Evolutionary conservation across 2,888 invertebrate genomes (phyloP), one percentile per base, ranked within the genome.

Genomic region (Rhagium mordax): DNA sequence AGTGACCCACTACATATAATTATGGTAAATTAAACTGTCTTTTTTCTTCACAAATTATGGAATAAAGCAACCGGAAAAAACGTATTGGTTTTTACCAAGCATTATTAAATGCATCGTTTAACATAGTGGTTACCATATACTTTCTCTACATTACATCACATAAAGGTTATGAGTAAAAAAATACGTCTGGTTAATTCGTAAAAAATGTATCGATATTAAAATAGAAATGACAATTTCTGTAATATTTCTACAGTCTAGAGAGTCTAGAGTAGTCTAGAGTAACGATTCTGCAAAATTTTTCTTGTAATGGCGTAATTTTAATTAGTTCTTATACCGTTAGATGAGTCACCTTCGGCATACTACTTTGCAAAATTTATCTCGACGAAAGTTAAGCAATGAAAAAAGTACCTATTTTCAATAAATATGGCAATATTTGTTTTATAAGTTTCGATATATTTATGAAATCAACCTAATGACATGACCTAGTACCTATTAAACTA

Each of bases 81-180:
- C 51, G 0, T 51, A 5, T 4, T 18, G 16, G 20, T 51, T 51
- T 51, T 51, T 51, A 51, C 18, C 18, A 51, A 8, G 10, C 8
- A 18, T 20, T 51, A 51, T 51, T 51, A 51, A 51, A 51, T 51
- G 51, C 51, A 51, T 51, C 51, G 10, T 20, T 51, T 51, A 51
- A 51, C 20, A 20, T 66, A 66, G 33, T 49, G 53, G 16, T 51
- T 64, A 51, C 6, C 16, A 5, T 67, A 16, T 20, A 67, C 67
- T 67, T 67, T 67, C 67, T 67, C 67, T 57, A n/a, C 8, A 24
- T 67, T 67, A 67, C 67, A 20, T 55, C 67, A 67, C 10, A 27
- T 4, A 21, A 16, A 67, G 51, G 51, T 51, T 51, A 51, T 18
- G 13, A 20, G 51, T 51, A 18, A 18, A 20, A 49, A 49, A 51